Conservation (phyloP, 1,140 invertebrate species). For the Meloidogyne floridensis region DNA sequence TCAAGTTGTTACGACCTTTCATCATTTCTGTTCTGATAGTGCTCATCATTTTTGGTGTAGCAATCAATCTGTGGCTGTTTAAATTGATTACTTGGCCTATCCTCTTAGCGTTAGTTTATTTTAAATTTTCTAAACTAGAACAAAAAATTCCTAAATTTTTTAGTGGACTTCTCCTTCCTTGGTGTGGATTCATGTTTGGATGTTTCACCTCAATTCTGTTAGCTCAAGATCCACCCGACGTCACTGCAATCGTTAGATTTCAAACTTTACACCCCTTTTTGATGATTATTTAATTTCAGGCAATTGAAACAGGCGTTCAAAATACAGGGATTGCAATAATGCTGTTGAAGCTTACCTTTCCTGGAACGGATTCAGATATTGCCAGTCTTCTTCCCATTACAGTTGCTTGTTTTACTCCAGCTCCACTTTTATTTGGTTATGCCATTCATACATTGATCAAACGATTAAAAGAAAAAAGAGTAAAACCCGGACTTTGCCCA, state of each 20-base stretch:
- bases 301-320: constrained; percentile 89
- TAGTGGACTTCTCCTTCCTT: constrained; percentile 82
- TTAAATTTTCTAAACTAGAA: not conserved
- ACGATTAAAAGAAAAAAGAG: constrained; percentile 40
- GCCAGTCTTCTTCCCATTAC: constrained; percentile 78
- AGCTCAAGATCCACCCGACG: constrained; percentile 67
- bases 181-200: constrained; percentile 81
- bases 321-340: constrained; percentile 90
- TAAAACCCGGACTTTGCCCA: not conserved
- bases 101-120: constrained; percentile 54
- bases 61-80: constrained; percentile 88
- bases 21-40: constrained; percentile 81
- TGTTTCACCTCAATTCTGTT: constrained; percentile 66
- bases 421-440: constrained; percentile 73
- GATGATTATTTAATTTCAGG: constrained; percentile 53
- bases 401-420: constrained; percentile 87
- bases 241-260: constrained; percentile 74
- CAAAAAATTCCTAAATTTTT: constrained; percentile 60
- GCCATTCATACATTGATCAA: constrained; percentile 58
- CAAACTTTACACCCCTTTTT: not conserved
- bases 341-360: constrained; percentile 72
- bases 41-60: constrained; percentile 84
- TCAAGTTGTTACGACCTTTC: constrained; percentile 80
- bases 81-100: constrained; percentile 76
- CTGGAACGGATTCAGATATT: constrained; percentile 68